These are phyloP conservation scores for Pituophis catenifer DNA, from an alignment of 2,113 vertebrate genomes.

Conservation along the genomic window DNA sequence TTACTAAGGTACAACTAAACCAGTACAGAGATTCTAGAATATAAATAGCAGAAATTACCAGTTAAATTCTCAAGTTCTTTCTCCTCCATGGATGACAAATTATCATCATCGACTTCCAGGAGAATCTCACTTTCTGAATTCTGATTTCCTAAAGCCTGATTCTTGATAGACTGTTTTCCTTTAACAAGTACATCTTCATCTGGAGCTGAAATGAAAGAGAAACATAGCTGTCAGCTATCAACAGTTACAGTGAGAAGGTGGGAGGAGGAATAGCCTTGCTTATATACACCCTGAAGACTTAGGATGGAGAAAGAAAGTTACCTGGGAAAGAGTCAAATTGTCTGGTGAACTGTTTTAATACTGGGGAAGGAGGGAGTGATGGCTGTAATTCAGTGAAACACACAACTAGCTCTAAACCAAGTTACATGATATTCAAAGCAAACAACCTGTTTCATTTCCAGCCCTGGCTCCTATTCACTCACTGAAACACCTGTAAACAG, in stretches of 20 bases:
- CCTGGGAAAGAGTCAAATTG: not conserved
- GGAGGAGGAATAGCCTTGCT: not conserved
- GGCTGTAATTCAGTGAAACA: slow-evolving; percentile 49
- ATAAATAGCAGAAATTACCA: slow-evolving; percentile 75
- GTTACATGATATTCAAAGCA: not conserved
- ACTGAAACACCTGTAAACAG: not conserved
- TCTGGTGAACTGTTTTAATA: slow-evolving; percentile 30
- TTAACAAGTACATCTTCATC: slow-evolving; percentile 90
- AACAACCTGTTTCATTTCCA: not conserved
- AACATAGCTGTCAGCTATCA: slow-evolving; percentile 52
- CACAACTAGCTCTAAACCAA: not conserved
- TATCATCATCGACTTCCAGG: slow-evolving; percentile 91
- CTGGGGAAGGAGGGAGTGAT: slow-evolving; percentile 18
- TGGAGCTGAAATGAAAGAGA: slow-evolving; percentile 77
- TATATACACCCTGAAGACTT: not conserved
- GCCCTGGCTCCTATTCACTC: not conserved
- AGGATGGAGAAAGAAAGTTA: slow-evolving; percentile 25
- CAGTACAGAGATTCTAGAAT: slow-evolving; percentile 35
- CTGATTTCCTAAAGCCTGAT: slow-evolving; percentile 89
- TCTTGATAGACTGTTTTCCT: slow-evolving; percentile 92
- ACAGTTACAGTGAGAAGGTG: slow-evolving; percentile 15
- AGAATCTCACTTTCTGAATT: slow-evolving; percentile 87
- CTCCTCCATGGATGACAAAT: slow-evolving; percentile 91
- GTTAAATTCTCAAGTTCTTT: slow-evolving; percentile 94
- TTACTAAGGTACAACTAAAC: slow-evolving; percentile 28